Evolutionary conservation across 1,140 invertebrate species (phyloP).

Genomic region (Rhysida immarginata): DNA sequence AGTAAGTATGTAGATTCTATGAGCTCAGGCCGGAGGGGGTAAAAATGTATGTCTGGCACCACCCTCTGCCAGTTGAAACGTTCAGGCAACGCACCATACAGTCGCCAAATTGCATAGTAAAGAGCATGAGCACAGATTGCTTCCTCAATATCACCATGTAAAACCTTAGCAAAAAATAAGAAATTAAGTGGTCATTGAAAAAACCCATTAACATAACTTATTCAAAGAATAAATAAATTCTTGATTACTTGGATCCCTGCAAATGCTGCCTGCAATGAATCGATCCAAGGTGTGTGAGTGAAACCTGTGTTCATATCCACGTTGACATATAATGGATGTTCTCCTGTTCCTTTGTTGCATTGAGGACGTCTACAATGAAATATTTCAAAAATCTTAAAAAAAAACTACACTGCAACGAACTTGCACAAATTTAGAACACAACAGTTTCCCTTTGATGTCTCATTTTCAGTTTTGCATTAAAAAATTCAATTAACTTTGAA

Average conservation of each 20-base stretch:
- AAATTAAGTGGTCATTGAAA: too few relatives aligned
- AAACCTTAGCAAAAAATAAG: constrained; percentile 30
- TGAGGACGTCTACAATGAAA: constrained; percentile 33
- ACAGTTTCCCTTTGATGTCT: too few relatives aligned
- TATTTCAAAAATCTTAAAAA: too few relatives aligned
- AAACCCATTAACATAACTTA: too few relatives aligned
- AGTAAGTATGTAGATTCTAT: constrained; percentile 52
- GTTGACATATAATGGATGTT: constrained; percentile 52
- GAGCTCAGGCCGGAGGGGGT: constrained; percentile 49
- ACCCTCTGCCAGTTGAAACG: constrained; percentile 49
- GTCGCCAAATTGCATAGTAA: constrained; percentile 48
- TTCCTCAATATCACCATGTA: constrained; percentile 53
- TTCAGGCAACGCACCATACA: constrained; percentile 47
- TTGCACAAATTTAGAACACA: too few relatives aligned
- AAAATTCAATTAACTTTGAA: too few relatives aligned
- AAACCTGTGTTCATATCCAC: constrained; percentile 49
- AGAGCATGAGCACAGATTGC: constrained; percentile 52
- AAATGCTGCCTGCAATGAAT: constrained; percentile 44
- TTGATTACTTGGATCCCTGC: constrained; percentile 43
- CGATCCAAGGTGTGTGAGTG: constrained; percentile 40
- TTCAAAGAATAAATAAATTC: too few relatives aligned
- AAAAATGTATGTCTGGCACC: constrained; percentile 46
- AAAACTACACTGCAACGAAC: too few relatives aligned
- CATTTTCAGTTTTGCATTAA: too few relatives aligned
- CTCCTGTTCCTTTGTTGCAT: constrained; percentile 43